Conservation (phyloP, 2,113 vertebrate species). For the Gymnocephalus cernua region DNA sequence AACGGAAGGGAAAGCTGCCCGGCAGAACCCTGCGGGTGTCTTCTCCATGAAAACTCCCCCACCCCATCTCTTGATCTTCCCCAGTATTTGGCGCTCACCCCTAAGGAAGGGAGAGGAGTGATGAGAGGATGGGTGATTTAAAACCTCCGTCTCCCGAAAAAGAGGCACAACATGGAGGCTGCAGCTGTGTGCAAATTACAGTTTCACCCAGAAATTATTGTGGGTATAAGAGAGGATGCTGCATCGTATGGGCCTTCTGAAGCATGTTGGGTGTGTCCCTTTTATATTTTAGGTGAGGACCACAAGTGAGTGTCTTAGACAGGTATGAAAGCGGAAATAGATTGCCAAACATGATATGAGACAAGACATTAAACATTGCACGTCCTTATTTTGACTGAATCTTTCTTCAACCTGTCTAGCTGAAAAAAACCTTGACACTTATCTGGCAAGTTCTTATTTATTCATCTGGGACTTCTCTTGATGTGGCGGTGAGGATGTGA, state of each 20-base stretch:
- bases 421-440: constrained; percentile 9
- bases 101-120: constrained; percentile 37
- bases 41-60: constrained; percentile 47
- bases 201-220: constrained; percentile 3
- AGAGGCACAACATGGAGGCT: constrained; percentile 32
- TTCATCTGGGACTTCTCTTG: constrained; percentile 27
- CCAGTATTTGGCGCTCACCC: constrained; percentile 48
- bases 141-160: constrained; percentile 52
- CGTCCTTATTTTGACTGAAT: constrained; percentile 12
- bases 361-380: neutral
- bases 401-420: constrained; percentile 25
- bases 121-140: constrained; percentile 55
- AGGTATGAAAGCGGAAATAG: constrained; percentile 31
- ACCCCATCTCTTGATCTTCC: constrained; percentile 68
- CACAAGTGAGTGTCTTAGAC: constrained; percentile 7
- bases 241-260: neutral
- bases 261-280: neutral
- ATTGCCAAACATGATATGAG: constrained; percentile 21
- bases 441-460: constrained; percentile 30
- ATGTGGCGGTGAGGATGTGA: constrained; percentile 24
- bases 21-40: constrained; percentile 69
- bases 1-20: constrained; percentile 80
- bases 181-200: constrained; percentile 44
- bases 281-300: constrained; percentile 8
- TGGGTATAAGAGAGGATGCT: constrained; percentile 20